phyloP scores from a whole-genome alignment of 64 coral and sea anemone species.

The Actinia equina region DNA sequence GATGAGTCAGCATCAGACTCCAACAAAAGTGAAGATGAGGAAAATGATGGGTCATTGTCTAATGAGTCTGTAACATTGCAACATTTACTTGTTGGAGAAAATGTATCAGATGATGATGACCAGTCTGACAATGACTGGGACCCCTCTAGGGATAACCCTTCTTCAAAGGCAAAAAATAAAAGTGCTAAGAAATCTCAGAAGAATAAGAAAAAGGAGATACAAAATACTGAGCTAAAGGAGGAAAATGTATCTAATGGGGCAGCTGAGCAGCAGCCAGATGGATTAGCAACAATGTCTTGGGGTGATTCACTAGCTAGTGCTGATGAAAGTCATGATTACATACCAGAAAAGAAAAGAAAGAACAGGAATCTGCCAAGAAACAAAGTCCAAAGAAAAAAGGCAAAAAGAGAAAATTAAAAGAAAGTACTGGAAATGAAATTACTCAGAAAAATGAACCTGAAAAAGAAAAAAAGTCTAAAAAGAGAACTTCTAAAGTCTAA shows the following conservation, averaged over 20 bases:
- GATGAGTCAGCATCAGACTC: slow-evolving; percentile 29
- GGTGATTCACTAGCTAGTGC: background rate
- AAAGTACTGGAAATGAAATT: background rate
- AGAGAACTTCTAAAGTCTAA: slow-evolving; percentile 22
- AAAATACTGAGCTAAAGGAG: background rate
- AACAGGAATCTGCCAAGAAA: slow-evolving; percentile 5
- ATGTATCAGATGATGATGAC: slow-evolving; percentile 58
- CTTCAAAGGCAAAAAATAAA: slow-evolving; percentile 46
- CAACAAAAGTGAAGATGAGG: slow-evolving; percentile 39
- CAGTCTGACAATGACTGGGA: slow-evolving; percentile 89
- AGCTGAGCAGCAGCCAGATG: background rate
- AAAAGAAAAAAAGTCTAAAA: slow-evolving; percentile 21
- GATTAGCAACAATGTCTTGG: background rate
- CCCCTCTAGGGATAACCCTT: slow-evolving; percentile 64
- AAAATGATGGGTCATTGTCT: slow-evolving; percentile 25
- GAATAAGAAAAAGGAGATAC: background rate
- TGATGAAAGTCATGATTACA: slow-evolving; percentile 33
- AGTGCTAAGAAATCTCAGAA: slow-evolving; percentile 20
- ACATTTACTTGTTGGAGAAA: slow-evolving; percentile 65
- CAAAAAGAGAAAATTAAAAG: slow-evolving; percentile 11
- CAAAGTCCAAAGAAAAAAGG: slow-evolving; percentile 20
- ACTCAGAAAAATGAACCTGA: background rate
- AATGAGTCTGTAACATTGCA: slow-evolving; percentile 53
- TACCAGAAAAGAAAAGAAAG: slow-evolving; percentile 26
- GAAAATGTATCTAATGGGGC: background rate